A percentile compares a stretch with the other conserved stretches of the same genome.
Evolutionary conservation across 2,888 invertebrate genomes (phyloP).

Genomic region (Calliopum simillimum): DNA sequence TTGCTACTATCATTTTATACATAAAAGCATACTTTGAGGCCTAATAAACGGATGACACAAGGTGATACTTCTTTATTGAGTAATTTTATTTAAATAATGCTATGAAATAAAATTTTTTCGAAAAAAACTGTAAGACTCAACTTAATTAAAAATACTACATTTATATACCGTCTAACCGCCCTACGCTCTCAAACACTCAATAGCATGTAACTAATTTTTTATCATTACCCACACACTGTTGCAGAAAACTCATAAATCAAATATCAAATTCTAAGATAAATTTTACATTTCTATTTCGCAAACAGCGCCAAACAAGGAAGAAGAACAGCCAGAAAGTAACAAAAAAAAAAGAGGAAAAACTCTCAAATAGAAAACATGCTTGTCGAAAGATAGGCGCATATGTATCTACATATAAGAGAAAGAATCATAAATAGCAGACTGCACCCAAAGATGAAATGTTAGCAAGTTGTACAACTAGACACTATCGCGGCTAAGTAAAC

Average conservation of each 20-base stretch:
- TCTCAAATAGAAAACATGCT: neutral
- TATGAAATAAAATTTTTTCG: too few species aligned
- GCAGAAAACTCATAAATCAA: slow-evolving; percentile 56
- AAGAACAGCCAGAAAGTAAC: slow-evolving; percentile 13
- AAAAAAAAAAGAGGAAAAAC: neutral
- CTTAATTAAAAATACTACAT: neutral
- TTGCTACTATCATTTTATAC: too few species aligned
- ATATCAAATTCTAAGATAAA: slow-evolving; percentile 63
- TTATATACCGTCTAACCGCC: neutral
- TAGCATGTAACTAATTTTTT: neutral
- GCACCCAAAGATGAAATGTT: too few species aligned
- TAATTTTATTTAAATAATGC: too few species aligned
- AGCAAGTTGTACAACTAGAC: too few species aligned
- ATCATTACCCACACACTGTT: slow-evolving; percentile 33
- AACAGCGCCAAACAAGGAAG: slow-evolving; percentile 30
- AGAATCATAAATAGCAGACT: too few species aligned
- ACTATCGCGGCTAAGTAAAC: too few species aligned
- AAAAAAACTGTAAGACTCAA: neutral
- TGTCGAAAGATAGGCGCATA: neutral
- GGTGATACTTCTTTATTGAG: too few species aligned
- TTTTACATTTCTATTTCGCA: slow-evolving; percentile 47
- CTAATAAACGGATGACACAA: too few species aligned
- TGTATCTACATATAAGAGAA: neutral
- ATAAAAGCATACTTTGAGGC: too few species aligned
- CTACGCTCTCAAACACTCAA: neutral